Evolutionary conservation across 2,888 invertebrate species (phyloP), one percentile per base, ranked within the genome.

Genomic region (Drosophila merina): DNA sequence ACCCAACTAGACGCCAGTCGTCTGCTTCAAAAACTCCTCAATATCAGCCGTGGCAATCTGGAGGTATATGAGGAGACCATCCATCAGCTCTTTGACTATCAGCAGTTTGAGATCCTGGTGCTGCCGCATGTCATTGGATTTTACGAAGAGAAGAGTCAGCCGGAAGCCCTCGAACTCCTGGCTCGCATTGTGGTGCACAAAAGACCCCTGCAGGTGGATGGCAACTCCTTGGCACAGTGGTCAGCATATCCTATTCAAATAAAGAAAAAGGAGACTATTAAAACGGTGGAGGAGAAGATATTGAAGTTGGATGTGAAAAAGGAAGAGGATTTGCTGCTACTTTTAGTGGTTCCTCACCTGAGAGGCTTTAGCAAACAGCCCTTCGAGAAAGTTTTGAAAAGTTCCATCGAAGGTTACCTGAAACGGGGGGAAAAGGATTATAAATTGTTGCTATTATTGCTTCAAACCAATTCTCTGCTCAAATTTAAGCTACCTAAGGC

Each of bases 1-100:
- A 93, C 94, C 2, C 96, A 96, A 91, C 94, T 96, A 88, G 94
- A 95, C 87, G 94, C 95, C 0, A 94, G 95, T 36, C 93, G 94
- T n/a, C 92, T 96, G 56, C 93, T 95, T 0, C 93, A 94, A 80
- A 95, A 94, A 72, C 91, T 95, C 26, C 89, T 96, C 31, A 92
- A 92, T 9, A 89, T 95, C 0, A 59, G 64, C 7, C 54, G 70
- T 9, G 92, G 93, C 7, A 92, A 94, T 57, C 92, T 93, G 49
- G 91, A 92, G 33, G 92, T 95, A 14, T 92, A 95, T 33, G 93
- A 95, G 52, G 92, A 93, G 59, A 95, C 96, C 85, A 93, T 96
- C 2, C 93, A 94, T 79, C 93, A 94, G 89, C 93, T 96, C 3
- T 92, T 94, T 38, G 90, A 93, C 33, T 95, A 95, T 86, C 93